Evolutionary conservation across 2,113 vertebrate genomes (phyloP).

Genomic region (Castor canadensis): DNA sequence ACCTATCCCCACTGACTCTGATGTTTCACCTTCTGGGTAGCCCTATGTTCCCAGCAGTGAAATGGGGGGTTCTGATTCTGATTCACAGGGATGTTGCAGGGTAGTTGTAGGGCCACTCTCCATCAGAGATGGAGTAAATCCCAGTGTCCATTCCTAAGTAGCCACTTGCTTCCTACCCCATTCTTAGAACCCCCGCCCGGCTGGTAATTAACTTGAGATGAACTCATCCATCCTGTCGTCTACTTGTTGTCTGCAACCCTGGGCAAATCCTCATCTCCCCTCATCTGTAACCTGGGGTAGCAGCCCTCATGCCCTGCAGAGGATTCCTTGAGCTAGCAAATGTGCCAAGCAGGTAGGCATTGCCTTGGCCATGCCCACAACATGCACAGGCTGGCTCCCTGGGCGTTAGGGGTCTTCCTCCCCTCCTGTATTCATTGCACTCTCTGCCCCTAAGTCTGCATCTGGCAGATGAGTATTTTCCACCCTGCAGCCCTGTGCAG

Average conservation of each 20-base stretch:
- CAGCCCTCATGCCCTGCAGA: background rate
- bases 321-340: background rate
- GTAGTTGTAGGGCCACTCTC: background rate
- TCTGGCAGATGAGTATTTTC: slow-evolving; percentile 70
- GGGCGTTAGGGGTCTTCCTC: background rate
- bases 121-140: background rate
- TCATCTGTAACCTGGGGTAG: background rate
- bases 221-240: background rate
- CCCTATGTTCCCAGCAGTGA: background rate
- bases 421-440: background rate
- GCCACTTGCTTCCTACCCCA: too few species aligned
- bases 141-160: background rate
- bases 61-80: background rate
- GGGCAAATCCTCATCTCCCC: background rate
- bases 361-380: background rate
- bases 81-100: background rate
- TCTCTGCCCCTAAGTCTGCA: slow-evolving; percentile 1
- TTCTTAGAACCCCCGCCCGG: background rate
- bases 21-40: background rate
- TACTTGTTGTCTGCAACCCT: background rate
- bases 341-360: background rate
- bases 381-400: background rate
- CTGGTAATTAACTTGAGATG: background rate
- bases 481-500: background rate
- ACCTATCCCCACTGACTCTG: background rate